Conservation (phyloP, 92 coral and sea anemone species). For the Siderastrea radians region DNA sequence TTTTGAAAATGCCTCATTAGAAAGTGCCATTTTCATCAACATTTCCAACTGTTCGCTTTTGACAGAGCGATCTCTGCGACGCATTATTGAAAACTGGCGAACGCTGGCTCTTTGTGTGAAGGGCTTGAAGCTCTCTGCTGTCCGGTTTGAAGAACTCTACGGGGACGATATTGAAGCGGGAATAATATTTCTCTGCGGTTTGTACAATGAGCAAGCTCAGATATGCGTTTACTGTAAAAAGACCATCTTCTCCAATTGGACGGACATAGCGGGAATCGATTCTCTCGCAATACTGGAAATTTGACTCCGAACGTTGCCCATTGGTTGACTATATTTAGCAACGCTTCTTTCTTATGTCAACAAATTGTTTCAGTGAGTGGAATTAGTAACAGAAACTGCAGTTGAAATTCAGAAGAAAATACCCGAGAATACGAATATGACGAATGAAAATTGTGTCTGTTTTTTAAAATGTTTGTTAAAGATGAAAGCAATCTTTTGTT, state of each 20-base stretch:
- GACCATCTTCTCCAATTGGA: not conserved
- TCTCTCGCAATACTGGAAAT: not conserved
- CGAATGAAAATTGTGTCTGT: too few relatives aligned
- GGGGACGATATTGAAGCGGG: not conserved
- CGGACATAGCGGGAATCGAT: not conserved
- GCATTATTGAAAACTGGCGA: not conserved
- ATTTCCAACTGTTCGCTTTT: conserved; percentile 1
- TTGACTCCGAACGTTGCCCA: not conserved
- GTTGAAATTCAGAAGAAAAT: too few relatives aligned
- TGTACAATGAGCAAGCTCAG: not conserved
- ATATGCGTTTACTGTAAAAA: not conserved
- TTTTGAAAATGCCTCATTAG: too few relatives aligned
- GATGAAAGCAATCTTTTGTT: too few relatives aligned
- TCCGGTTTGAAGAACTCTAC: not conserved
- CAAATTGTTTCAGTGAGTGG: too few relatives aligned
- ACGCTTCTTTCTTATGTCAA: too few relatives aligned
- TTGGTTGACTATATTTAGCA: too few relatives aligned
- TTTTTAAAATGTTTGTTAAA: too few relatives aligned
- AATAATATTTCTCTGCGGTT: conserved; percentile 3
- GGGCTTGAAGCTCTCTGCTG: not conserved
- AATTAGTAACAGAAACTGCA: too few relatives aligned
- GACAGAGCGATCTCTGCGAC: not conserved
- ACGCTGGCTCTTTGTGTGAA: not conserved
- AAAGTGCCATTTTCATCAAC: not conserved
- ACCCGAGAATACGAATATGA: too few relatives aligned